These are phyloP conservation scores for Zophobas morio DNA, from an alignment of 1,140 invertebrate species.

Conservation along the genomic window DNA sequence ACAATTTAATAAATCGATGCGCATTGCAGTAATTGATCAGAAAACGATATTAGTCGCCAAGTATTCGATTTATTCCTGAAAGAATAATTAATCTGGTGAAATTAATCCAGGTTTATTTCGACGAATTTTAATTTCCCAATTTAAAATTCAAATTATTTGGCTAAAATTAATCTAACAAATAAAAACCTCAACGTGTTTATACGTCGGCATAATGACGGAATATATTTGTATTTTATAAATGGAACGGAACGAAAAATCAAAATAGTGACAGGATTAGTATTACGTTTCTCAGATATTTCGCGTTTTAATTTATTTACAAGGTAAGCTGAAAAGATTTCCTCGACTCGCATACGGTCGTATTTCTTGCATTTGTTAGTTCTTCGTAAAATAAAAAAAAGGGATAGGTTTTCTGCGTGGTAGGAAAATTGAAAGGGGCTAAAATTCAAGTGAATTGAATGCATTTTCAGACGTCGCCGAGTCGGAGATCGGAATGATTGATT, in stretches of 20 bases:
- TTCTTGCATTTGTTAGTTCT: conserved; percentile 20
- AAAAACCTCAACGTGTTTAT: conserved; percentile 27
- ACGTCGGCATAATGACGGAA: conserved; percentile 7
- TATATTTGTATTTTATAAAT: conserved; percentile 6
- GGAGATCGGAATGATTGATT: conserved; percentile 49
- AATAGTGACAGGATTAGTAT: background rate
- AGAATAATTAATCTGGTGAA: conserved; percentile 27
- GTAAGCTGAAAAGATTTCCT: background rate
- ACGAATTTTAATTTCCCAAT: conserved; percentile 36
- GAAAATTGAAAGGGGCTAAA: conserved; percentile 46
- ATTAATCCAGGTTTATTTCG: conserved; percentile 40
- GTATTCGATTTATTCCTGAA: conserved; percentile 25
- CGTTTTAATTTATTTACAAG: conserved; percentile 1
- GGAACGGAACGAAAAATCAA: background rate
- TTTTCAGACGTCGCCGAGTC: conserved; percentile 40
- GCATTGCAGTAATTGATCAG: conserved; percentile 25
- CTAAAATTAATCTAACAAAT: conserved; percentile 20
- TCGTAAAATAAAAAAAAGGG: conserved; percentile 21
- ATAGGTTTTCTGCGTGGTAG: conserved; percentile 25
- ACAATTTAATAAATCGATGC: conserved; percentile 20
- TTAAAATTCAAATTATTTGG: conserved; percentile 43
- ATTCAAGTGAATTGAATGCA: conserved; percentile 43
- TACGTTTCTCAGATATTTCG: background rate
- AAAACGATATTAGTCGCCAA: conserved; percentile 27
- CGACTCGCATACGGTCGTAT: background rate